A percentile compares a stretch with the other conserved stretches of the same genome.
These are phyloP conservation scores for Halichondria panicea DNA, from an alignment of 37 sponge, comb jelly and placozoan genomes.

Conservation along the genomic window DNA sequence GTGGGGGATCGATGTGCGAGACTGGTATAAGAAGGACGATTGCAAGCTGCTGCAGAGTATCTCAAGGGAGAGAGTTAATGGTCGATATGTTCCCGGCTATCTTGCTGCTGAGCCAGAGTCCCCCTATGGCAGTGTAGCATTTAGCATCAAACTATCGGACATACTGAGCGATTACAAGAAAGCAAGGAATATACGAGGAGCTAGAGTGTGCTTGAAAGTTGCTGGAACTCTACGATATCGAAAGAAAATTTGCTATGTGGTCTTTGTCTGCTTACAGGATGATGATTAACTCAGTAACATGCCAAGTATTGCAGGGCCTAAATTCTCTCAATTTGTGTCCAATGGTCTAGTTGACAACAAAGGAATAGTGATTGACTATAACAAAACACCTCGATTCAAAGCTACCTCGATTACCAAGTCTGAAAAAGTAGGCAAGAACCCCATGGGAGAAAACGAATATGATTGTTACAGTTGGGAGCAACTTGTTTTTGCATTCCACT, in stretches of 20 bases:
- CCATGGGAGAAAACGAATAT: too few species aligned
- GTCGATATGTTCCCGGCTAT: neutral
- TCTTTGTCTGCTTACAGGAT: conserved; percentile 2
- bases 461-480: too few species aligned
- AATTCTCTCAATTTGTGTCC: too few species aligned
- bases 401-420: too few species aligned
- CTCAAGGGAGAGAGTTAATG: neutral
- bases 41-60: neutral
- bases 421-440: too few species aligned
- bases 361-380: too few species aligned
- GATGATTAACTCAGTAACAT: neutral
- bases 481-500: too few species aligned
- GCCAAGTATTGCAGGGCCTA: neutral
- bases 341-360: neutral
- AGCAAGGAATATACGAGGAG: neutral
- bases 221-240: conserved; percentile 29
- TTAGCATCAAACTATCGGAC: neutral
- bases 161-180: neutral
- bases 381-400: too few species aligned
- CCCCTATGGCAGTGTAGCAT: neutral
- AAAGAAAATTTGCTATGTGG: conserved; percentile 20
- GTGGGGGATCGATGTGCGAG: neutral
- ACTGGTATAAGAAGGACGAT: neutral
- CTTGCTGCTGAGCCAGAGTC: neutral
- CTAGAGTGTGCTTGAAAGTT: neutral